Evolutionary conservation across 2,888 invertebrate genomes (phyloP).

Genomic region (Rhagium mordax): DNA sequence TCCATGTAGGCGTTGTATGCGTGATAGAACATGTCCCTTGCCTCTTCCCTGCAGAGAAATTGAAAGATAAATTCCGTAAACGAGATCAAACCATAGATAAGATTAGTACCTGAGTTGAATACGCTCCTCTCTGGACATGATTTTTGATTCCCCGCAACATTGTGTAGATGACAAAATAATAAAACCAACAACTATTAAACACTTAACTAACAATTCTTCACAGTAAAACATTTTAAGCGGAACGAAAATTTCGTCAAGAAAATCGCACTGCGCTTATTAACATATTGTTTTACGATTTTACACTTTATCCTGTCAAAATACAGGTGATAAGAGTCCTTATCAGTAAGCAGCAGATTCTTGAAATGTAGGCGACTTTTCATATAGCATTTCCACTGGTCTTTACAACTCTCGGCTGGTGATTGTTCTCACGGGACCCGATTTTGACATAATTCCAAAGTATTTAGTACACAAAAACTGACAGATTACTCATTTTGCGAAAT

Average conservation of each 20-base stretch:
- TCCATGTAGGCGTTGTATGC: constrained; percentile 97
- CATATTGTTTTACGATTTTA: constrained; percentile 56
- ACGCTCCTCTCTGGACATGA: constrained; percentile 57
- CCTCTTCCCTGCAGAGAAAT: constrained; percentile 81
- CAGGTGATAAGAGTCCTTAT: constrained; percentile 48
- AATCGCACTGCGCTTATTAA: constrained; percentile 53
- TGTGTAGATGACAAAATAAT: constrained; percentile 43
- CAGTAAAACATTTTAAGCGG: constrained; percentile 57
- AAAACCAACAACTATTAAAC: constrained; percentile 47
- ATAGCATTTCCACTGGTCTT: constrained; percentile 5
- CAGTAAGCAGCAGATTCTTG: constrained; percentile 27
- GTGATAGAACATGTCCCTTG: constrained; percentile 97
- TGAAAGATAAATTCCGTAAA: constrained; percentile 10
- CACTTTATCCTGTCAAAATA: constrained; percentile 46
- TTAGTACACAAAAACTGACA: constrained; percentile 34
- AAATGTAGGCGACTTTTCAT: not conserved
- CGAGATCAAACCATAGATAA: not conserved
- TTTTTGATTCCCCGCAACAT: constrained; percentile 53
- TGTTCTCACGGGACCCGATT: constrained; percentile 16
- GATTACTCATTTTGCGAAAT: constrained; percentile 33
- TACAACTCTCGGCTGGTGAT: constrained; percentile 9
- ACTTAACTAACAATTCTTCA: constrained; percentile 51
- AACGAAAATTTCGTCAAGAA: constrained; percentile 59
- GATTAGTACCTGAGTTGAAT: constrained; percentile 53
- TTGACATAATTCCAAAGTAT: constrained; percentile 26